Evolutionary conservation across 2,797 vertebrate genomes (phyloP).

Genomic region (Morus bassanus): DNA sequence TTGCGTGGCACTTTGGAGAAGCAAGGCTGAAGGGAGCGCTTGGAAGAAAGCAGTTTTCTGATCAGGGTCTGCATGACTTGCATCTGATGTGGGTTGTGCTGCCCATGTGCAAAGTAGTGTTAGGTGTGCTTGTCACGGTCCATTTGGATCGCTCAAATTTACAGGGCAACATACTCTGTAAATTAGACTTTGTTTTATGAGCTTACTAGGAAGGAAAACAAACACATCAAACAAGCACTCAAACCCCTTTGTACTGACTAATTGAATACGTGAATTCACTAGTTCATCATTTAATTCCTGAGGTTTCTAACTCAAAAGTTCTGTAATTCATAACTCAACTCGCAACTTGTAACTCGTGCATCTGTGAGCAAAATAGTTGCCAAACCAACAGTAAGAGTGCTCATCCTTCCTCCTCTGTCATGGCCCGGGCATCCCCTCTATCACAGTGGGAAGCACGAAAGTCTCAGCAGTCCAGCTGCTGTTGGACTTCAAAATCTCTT

Average conservation of each 20-base stretch:
- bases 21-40: neutral
- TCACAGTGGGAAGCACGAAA: neutral
- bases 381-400: neutral
- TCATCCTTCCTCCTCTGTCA: neutral
- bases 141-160: neutral
- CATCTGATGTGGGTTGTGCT: neutral
- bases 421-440: neutral
- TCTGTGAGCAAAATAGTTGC: neutral
- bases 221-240: neutral
- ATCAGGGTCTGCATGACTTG: neutral
- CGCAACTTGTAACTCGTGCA: neutral
- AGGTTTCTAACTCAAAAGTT: neutral
- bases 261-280: neutral
- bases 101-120: neutral
- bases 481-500: neutral
- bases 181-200: neutral
- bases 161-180: neutral
- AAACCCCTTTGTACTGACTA: neutral
- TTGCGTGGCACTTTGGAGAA: neutral
- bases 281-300: neutral
- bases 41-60: neutral
- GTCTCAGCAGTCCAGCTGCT: neutral
- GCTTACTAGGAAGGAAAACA: neutral
- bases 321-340: neutral
- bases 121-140: neutral